Conservation (phyloP, 2,797 vertebrate species). For the Schizopygopsis malacanthus region DNA sequence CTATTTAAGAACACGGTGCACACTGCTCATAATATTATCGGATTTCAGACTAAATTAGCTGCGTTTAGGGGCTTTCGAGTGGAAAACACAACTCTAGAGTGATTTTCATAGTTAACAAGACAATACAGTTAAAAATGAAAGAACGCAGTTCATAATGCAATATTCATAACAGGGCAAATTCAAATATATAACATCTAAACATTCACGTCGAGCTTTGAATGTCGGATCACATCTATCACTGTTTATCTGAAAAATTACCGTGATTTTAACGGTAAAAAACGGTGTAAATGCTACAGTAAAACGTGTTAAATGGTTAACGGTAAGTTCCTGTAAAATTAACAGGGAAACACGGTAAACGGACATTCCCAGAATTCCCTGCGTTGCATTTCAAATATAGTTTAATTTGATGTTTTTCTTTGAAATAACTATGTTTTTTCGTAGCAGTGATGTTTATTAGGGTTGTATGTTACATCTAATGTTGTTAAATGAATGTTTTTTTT, state of each 20-base stretch:
- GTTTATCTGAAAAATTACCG: background rate
- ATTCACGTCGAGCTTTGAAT: background rate
- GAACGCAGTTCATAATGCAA: background rate
- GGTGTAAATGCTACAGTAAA: too few relatives aligned
- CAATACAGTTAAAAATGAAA: background rate
- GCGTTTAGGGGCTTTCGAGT: background rate
- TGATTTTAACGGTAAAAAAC: too few relatives aligned
- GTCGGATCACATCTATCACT: background rate
- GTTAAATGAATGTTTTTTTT: too few relatives aligned
- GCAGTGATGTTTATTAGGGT: too few relatives aligned
- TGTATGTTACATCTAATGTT: too few relatives aligned
- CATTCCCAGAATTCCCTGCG: too few relatives aligned
- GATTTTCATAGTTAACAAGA: slow-evolving; percentile 5
- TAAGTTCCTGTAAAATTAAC: too few relatives aligned
- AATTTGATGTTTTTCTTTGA: too few relatives aligned
- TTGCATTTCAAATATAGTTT: too few relatives aligned
- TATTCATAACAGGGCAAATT: slow-evolving; percentile 25
- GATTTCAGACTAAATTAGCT: background rate
- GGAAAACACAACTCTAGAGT: slow-evolving; percentile 25
- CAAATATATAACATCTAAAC: slow-evolving; percentile 17
- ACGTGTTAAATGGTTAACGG: too few relatives aligned
- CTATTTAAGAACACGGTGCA: background rate
- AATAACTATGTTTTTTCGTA: too few relatives aligned
- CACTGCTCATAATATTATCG: background rate
- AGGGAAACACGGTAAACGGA: too few relatives aligned